Conservation (phyloP, 2,797 vertebrate genomes). For the Hydrophis major region DNA sequence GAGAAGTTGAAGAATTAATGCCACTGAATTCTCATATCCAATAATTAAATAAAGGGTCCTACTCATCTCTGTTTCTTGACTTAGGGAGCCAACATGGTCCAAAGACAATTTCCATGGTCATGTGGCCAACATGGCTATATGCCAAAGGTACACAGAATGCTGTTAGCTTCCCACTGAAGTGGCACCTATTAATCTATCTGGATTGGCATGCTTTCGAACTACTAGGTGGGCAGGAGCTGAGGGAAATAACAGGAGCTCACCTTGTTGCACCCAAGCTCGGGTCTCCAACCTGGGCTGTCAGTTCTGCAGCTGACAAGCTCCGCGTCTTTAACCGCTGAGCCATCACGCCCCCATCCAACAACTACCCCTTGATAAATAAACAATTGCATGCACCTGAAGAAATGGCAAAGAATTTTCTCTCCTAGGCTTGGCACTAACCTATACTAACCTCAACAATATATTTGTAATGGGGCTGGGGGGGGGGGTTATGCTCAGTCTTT, state of each 20-base stretch:
- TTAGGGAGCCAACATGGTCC: background rate
- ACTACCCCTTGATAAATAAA: background rate
- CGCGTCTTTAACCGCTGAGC: background rate
- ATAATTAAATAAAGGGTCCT: background rate
- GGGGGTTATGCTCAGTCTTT: background rate
- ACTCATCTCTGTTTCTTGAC: background rate
- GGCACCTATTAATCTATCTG: background rate
- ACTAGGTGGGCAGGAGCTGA: background rate
- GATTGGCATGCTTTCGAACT: background rate
- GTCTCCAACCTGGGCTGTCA: background rate
- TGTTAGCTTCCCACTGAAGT: background rate
- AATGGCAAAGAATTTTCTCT: background rate
- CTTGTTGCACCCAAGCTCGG: accelerated
- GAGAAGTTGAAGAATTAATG: background rate
- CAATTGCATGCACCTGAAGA: background rate
- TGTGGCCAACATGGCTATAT: background rate
- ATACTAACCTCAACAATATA: background rate
- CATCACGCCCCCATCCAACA: background rate
- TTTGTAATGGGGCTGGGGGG: background rate
- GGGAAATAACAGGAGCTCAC: background rate
- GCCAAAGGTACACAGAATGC: background rate
- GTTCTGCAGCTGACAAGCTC: background rate
- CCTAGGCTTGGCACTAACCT: background rate
- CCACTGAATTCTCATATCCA: background rate
- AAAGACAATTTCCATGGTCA: background rate